Evolutionary conservation across 2,888 invertebrate species (phyloP).

Genomic region (Resseliella maxima): DNA sequence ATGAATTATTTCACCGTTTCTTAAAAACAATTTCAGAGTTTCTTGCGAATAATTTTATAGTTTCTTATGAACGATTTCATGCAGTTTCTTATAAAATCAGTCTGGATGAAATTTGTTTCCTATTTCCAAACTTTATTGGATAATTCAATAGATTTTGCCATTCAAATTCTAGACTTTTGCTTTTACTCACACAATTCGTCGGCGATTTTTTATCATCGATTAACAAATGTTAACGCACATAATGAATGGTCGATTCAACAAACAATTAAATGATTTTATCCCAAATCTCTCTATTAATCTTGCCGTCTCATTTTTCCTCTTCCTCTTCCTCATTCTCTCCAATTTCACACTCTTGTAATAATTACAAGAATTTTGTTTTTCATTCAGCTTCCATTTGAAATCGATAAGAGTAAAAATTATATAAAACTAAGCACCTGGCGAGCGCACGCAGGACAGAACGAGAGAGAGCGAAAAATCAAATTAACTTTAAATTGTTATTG

Average conservation of each 20-base stretch:
- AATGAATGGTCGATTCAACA: conserved; percentile 20
- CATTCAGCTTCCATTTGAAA: conserved; percentile 29
- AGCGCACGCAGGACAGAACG: not conserved
- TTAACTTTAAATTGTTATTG: conserved; percentile 47
- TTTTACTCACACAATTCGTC: not conserved
- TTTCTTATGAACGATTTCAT: too few relatives aligned
- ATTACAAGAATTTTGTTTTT: conserved; percentile 27
- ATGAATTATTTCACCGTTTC: not conserved
- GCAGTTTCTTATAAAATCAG: too few relatives aligned
- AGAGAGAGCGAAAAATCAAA: conserved; percentile 4
- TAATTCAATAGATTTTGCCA: not conserved
- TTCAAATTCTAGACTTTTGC: conserved; percentile 19
- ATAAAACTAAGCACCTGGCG: not conserved
- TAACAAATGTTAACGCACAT: not conserved
- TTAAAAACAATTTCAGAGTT: too few relatives aligned
- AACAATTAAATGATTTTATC: conserved; percentile 36
- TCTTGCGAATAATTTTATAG: too few relatives aligned
- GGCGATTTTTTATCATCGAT: not conserved
- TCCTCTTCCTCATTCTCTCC: too few relatives aligned
- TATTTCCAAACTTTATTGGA: not conserved
- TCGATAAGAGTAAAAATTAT: not conserved
- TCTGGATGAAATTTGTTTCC: not conserved
- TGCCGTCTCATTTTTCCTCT: too few relatives aligned
- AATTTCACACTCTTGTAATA: too few relatives aligned
- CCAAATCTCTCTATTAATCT: too few relatives aligned